These are phyloP conservation scores for Lonchura striata DNA, from an alignment of 2,113 vertebrate species.

Conservation along the genomic window DNA sequence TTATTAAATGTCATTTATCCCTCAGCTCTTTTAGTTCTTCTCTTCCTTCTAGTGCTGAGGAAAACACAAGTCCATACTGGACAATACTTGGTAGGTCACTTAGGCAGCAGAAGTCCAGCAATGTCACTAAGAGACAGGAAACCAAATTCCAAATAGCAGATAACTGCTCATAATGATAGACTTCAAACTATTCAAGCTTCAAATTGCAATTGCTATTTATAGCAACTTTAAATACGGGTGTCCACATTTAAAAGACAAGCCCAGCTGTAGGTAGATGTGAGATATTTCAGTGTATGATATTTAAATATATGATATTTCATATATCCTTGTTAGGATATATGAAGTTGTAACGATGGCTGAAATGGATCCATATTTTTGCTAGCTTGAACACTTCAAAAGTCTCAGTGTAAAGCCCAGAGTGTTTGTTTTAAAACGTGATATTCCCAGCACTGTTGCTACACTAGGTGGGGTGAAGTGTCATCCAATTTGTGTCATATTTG, in stretches of 20 bases:
- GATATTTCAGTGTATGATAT: too few relatives aligned
- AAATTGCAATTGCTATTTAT: conserved; percentile 21
- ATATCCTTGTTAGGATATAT: not conserved
- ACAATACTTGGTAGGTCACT: not conserved
- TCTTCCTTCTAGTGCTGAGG: not conserved
- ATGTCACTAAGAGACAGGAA: not conserved
- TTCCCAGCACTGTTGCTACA: not conserved
- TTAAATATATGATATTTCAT: too few relatives aligned
- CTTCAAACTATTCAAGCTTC: not conserved
- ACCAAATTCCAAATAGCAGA: not conserved
- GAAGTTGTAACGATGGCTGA: not conserved
- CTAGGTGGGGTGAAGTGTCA: not conserved
- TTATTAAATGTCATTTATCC: not conserved
- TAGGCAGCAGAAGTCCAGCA: not conserved
- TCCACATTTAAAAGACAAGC: conserved; percentile 1
- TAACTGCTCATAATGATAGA: not conserved
- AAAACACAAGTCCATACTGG: not conserved
- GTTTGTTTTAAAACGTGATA: not conserved
- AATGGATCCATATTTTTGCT: not conserved
- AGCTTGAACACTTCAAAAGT: not conserved
- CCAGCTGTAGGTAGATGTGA: not conserved
- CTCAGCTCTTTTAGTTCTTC: not conserved
- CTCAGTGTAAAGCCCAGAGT: not conserved
- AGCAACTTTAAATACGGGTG: not conserved
- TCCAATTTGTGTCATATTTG: not conserved